Evolutionary conservation across 92 coral and sea anemone species (phyloP).

Genomic region (Palythoa heliodiscus): DNA sequence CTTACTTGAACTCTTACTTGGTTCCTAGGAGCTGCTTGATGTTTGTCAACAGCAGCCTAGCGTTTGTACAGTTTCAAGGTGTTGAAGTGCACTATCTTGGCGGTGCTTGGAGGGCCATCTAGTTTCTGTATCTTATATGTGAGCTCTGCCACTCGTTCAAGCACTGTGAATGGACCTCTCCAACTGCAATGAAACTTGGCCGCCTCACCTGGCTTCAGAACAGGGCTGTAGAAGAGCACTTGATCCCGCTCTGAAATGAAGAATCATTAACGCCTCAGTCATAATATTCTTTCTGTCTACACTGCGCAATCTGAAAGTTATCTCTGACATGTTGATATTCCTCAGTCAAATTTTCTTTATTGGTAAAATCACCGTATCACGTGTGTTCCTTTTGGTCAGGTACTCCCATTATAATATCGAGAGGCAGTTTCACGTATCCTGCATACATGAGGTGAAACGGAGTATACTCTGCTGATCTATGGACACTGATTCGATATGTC

Average conservation of each 20-base stretch:
- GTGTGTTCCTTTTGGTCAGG: conserved; percentile 27
- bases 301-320: conserved; percentile 43
- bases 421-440: conserved; percentile 48
- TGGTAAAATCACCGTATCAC: conserved; percentile 17
- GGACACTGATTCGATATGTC: conserved; percentile 50
- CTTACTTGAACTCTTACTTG: not conserved
- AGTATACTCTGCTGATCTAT: conserved; percentile 40
- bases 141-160: conserved; percentile 54
- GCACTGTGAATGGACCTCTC: conserved; percentile 60
- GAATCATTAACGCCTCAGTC: conserved; percentile 35
- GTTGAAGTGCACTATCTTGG: conserved; percentile 52
- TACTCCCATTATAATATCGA: conserved; percentile 44
- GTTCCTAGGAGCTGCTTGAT: not conserved
- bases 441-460: conserved; percentile 49
- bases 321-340: conserved; percentile 39
- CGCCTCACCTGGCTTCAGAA: conserved; percentile 45
- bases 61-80: conserved; percentile 56
- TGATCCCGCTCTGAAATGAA: conserved; percentile 51
- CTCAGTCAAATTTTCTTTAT: conserved; percentile 29
- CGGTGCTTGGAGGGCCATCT: conserved; percentile 27
- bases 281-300: conserved; percentile 42
- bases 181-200: conserved; percentile 58
- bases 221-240: conserved; percentile 53
- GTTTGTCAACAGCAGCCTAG: conserved; percentile 34
- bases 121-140: conserved; percentile 56